Base-by-base conservation (phyloP, 2,113 vertebrate species). In the Gasterosteus aculeatus region DNA sequence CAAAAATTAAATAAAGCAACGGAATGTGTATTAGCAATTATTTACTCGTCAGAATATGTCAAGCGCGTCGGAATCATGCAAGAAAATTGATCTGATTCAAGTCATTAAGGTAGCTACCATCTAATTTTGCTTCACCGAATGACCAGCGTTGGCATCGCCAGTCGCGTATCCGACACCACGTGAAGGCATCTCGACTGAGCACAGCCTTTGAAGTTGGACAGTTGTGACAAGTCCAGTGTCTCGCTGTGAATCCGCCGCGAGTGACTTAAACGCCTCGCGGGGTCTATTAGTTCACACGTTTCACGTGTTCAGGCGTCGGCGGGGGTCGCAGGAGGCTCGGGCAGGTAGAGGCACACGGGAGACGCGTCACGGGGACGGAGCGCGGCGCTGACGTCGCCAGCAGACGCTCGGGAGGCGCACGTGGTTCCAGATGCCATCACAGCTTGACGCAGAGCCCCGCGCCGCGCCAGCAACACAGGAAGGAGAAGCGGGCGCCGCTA, bases 401-500 rank as follows among this genome's bases (percentile, higher is more conserved):
- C 69, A 39, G 78, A 74, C 60, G 71, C 54, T 16, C 5, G 38
- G 54, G 54, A n/a, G 7, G 51, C 66, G 72, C 87, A 81, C 87
- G 78, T 83, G 87, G 72, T 60, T 26, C 8, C 61, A 22, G 65
- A 42, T 33, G 65, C 59, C 14, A 19, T 59, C 59, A 7, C 41
- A 7, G 56, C 14, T 15, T 31, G 69, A 49, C 10, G 1, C 42
- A 10, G 57, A 68, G 31, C 22, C 7, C 33, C n/a, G 60, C 15
- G 78, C 58, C 18, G 57, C 19, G n/a, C 14, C 19, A 78, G 69
- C 67, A 80, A 82, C 77, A 75, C 88, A 93, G 93, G 93, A 93
- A 91, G 91, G 80, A 35, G 62, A 22, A 1, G 69, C 3, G 78
- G 14, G 10, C 41, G 10, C 41, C 1, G 2, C 41, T 4, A 53